Evolutionary conservation across 92 coral and sea anemone species (phyloP).

Genomic region (Epizoanthus stellaris): DNA sequence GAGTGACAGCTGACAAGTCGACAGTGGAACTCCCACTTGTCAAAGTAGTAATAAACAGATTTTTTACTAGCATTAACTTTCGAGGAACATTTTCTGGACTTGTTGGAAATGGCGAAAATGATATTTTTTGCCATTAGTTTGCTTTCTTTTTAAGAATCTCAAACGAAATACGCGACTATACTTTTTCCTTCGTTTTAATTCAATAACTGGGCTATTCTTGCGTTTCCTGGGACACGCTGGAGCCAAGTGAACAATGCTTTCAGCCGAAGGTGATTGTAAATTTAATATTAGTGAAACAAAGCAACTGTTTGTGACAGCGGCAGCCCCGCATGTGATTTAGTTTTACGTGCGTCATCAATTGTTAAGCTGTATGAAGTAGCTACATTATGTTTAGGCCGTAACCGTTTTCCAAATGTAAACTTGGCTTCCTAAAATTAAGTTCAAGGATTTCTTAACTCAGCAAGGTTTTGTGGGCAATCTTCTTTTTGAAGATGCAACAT

Average conservation of each 20-base stretch:
- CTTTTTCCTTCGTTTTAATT: background rate
- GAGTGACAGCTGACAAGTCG: too few relatives aligned
- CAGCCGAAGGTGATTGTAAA: constrained; percentile 20
- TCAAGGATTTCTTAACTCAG: background rate
- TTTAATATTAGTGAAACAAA: constrained; percentile 17
- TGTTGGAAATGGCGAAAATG: too few relatives aligned
- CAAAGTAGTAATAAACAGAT: too few relatives aligned
- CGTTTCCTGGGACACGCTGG: constrained; percentile 29
- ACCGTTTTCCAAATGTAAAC: background rate
- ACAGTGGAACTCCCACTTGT: too few relatives aligned
- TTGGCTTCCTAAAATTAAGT: background rate
- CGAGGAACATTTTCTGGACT: too few relatives aligned
- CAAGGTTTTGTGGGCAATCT: background rate
- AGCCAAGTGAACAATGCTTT: constrained; percentile 29
- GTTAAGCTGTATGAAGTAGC: background rate
- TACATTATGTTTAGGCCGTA: background rate
- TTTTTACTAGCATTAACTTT: too few relatives aligned
- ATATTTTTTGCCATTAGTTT: too few relatives aligned
- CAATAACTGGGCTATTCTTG: background rate
- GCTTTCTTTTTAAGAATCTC: background rate
- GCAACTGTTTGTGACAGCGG: constrained; percentile 21
- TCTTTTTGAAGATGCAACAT: background rate
- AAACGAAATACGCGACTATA: background rate
- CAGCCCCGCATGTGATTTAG: background rate
- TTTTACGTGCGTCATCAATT: background rate